phyloP scores from a whole-genome alignment of 2,888 invertebrate species.

The Cryptocephalus moraei region DNA sequence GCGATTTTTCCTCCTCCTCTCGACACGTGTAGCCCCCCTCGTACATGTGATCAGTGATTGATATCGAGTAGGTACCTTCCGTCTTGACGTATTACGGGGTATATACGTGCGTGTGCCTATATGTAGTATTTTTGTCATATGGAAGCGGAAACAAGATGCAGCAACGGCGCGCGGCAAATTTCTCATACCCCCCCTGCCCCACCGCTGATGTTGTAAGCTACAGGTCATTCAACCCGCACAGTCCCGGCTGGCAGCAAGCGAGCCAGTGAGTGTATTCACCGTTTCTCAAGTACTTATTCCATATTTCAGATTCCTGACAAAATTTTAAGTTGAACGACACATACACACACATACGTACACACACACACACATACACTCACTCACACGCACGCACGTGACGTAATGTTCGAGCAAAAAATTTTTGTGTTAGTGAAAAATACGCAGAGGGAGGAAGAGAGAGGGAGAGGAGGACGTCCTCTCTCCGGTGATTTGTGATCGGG shows the following conservation, averaged over 20 bases:
- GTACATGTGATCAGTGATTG: too few species aligned
- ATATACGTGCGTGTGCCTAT: neutral
- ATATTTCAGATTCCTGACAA: conserved; percentile 16
- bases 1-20: too few species aligned
- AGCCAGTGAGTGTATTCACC: conserved; percentile 27
- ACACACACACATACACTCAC: too few species aligned
- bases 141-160: conserved; percentile 39
- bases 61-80: too few species aligned
- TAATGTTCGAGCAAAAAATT: conserved; percentile 1
- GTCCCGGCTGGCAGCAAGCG: conserved; percentile 35
- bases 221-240: conserved; percentile 40
- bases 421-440: neutral
- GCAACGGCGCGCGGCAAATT: conserved; percentile 34
- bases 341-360: neutral
- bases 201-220: conserved; percentile 29
- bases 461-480: neutral
- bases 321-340: neutral
- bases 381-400: conserved; percentile 1
- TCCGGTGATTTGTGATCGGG: neutral
- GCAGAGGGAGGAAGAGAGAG: too few species aligned
- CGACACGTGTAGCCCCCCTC: too few species aligned
- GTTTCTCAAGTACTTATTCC: conserved; percentile 33
- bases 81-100: too few species aligned
- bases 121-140: conserved; percentile 18
- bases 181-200: conserved; percentile 26